phyloP scores from a whole-genome alignment of 2,113 vertebrate species.

The Hylia prasina region DNA sequence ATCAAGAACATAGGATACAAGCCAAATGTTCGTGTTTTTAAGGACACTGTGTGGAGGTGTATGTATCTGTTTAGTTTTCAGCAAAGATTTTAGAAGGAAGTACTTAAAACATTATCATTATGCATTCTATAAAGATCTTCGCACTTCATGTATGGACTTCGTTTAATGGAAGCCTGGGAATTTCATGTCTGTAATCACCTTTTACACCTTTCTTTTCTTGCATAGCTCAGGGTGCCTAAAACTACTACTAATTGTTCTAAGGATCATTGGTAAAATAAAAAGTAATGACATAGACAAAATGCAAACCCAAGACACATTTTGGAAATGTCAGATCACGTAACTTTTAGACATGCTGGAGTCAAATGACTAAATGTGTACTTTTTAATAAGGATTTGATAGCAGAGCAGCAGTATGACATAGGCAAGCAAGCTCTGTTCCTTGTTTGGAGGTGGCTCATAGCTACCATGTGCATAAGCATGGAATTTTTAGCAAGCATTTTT shows the following conservation, averaged over 20 bases:
- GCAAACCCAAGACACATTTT: not conserved
- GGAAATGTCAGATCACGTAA: not conserved
- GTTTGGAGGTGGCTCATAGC: not conserved
- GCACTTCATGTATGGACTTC: not conserved
- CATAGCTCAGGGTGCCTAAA: not conserved
- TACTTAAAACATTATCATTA: not conserved
- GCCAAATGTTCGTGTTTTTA: not conserved
- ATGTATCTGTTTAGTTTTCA: not conserved
- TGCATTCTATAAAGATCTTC: not conserved
- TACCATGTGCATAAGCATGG: not conserved
- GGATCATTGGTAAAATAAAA: not conserved
- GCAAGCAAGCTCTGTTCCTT: not conserved
- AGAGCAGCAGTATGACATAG: not conserved
- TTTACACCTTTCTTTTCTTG: not conserved
- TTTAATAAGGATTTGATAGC: not conserved
- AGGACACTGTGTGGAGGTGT: not conserved
- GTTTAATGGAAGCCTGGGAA: not conserved
- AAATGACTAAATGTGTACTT: not conserved
- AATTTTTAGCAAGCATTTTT: not conserved
- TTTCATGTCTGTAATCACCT: not conserved
- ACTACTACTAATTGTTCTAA: not conserved
- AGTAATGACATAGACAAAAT: not conserved
- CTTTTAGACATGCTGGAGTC: not conserved
- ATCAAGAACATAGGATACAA: not conserved
- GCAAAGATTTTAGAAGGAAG: not conserved